Percentiles rank a stretch among this genome's conserved stretches.
Evolutionary conservation across 2,113 vertebrate species (phyloP).

Genomic region (Mirounga angustirostris): DNA sequence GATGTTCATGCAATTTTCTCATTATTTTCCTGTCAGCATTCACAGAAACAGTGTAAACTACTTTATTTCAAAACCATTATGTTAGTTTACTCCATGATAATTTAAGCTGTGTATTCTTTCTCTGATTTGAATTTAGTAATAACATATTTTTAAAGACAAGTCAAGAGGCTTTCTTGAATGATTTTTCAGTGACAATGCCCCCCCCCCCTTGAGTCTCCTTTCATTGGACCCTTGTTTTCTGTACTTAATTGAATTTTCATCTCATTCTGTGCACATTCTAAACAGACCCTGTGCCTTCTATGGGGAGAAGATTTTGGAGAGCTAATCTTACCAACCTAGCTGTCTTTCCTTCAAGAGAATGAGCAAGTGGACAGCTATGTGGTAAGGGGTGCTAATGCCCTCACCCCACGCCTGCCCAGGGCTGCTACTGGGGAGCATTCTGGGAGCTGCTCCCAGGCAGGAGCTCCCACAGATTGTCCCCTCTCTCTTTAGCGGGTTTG

Average conservation of each 20-base stretch:
- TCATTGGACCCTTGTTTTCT: not conserved
- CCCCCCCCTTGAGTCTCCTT: not conserved
- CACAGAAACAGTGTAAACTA: not conserved
- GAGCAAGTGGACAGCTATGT: not conserved
- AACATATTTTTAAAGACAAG: not conserved
- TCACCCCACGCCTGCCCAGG: not conserved
- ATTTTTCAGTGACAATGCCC: fast-evolving
- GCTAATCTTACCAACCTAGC: fast-evolving
- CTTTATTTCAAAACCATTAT: not conserved
- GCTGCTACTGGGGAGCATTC: not conserved
- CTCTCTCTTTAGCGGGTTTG: not conserved
- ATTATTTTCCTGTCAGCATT: not conserved
- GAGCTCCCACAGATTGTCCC: not conserved
- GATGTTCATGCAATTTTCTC: not conserved
- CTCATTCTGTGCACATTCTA: not conserved
- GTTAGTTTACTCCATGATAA: not conserved
- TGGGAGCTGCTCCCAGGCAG: not conserved
- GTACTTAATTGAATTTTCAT: not conserved
- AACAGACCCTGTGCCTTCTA: not conserved
- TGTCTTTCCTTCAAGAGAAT: not conserved
- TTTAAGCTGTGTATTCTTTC: not conserved
- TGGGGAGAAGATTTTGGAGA: not conserved
- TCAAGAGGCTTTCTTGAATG: not conserved
- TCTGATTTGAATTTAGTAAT: conserved; percentile 32
- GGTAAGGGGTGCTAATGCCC: too few species aligned